Evolutionary conservation across 35 echinoderm and acorn worm species (phyloP).

Genomic region (Anneissia japonica): DNA sequence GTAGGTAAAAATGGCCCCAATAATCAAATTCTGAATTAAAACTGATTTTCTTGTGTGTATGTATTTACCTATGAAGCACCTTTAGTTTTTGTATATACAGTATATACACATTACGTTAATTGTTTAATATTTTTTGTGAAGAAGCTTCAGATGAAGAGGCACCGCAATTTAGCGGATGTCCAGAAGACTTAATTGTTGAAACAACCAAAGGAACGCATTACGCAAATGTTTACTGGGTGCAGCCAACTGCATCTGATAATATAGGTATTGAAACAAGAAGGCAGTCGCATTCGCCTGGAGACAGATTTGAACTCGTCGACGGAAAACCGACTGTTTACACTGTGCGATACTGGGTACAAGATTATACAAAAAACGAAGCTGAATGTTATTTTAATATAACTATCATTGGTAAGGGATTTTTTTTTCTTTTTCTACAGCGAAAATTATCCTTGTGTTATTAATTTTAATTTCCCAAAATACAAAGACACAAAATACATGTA

Average conservation of each 20-base stretch:
- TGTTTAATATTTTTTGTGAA: no score
- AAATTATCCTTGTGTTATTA: no score
- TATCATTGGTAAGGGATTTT: background rate
- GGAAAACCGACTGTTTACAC: background rate
- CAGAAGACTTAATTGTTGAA: background rate
- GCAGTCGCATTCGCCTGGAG: background rate
- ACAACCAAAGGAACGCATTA: background rate
- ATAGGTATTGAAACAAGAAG: background rate
- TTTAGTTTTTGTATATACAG: no score
- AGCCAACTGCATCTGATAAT: background rate
- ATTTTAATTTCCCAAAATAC: no score
- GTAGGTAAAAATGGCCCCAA: no score
- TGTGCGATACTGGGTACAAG: background rate
- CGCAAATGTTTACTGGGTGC: background rate
- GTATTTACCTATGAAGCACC: no score
- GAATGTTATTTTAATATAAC: background rate
- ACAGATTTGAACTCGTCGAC: background rate
- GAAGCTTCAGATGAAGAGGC: background rate
- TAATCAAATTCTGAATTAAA: no score
- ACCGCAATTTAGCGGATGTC: background rate
- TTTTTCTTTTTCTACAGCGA: no score
- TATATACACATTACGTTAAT: no score
- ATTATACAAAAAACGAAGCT: background rate
- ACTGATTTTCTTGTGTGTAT: no score
- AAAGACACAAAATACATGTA: no score